Evolutionary conservation across 2,797 vertebrate species (phyloP).

Genomic region (Pseudotriccus pelzelni): DNA sequence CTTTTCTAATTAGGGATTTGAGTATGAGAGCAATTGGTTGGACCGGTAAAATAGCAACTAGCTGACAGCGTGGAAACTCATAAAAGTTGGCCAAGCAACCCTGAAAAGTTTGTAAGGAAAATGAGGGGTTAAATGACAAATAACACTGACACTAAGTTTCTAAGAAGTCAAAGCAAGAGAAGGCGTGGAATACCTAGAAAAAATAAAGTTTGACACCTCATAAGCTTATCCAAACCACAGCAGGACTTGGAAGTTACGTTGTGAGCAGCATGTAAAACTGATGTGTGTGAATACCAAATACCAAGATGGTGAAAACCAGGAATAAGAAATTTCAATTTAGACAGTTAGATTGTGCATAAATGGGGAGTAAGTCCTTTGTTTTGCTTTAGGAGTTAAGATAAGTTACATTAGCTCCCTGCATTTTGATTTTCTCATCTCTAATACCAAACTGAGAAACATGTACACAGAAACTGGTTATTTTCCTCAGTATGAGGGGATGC

Average conservation of each 20-base stretch:
- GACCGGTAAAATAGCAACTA: background rate
- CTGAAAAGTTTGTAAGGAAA: background rate
- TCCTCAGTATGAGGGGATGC: background rate
- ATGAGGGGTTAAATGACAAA: background rate
- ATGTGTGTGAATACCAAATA: background rate
- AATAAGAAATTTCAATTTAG: background rate
- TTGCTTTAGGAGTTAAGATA: background rate
- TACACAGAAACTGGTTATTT: background rate
- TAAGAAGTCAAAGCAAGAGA: background rate
- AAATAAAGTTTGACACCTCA: background rate
- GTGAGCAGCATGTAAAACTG: background rate
- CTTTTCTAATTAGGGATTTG: background rate
- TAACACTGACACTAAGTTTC: background rate
- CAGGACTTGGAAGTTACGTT: accelerated
- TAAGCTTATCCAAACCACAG: background rate
- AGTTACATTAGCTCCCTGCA: background rate
- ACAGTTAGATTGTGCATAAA: background rate
- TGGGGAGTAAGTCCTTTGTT: background rate
- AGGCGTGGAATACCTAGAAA: background rate
- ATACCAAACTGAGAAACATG: background rate
- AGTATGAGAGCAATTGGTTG: background rate
- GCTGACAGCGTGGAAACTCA: background rate
- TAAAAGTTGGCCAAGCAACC: background rate
- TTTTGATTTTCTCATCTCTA: background rate
- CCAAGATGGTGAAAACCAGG: background rate